Evolutionary conservation across 2,113 vertebrate species (phyloP).

Genomic region (Heterocephalus glaber): DNA sequence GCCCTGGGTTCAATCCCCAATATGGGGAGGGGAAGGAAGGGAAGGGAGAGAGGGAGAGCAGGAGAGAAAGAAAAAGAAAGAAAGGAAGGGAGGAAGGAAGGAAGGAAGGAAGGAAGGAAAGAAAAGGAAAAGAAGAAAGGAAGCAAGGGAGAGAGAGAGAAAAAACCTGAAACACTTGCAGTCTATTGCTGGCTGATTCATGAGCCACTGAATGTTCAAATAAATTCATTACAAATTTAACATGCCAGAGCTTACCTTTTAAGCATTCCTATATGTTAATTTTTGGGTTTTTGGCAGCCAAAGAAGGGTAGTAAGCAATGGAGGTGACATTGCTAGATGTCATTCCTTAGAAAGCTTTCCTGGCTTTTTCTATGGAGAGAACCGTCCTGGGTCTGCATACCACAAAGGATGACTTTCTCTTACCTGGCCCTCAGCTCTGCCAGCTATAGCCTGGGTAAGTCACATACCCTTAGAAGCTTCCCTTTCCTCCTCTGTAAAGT

Average conservation of each 20-base stretch:
- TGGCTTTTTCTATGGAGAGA: not conserved
- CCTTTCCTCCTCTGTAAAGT: not conserved
- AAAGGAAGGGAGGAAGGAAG: no score
- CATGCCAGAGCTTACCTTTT: not conserved
- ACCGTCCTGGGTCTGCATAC: not conserved
- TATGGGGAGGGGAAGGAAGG: not conserved
- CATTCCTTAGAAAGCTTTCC: not conserved
- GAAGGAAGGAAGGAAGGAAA: not conserved
- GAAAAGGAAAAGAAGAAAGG: not conserved
- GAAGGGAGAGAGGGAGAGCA: no score
- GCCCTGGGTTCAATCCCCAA: not conserved
- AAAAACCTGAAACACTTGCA: not conserved
- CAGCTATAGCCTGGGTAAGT: not conserved
- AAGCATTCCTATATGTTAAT: not conserved
- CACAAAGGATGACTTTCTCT: not conserved
- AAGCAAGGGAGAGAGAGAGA: not conserved
- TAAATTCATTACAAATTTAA: not conserved
- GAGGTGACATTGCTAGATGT: not conserved
- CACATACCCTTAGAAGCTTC: not conserved
- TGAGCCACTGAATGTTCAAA: not conserved
- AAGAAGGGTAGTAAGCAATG: not conserved
- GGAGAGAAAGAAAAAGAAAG: no score
- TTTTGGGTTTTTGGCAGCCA: no score
- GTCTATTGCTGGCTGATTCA: not conserved
- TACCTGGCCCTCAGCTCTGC: not conserved